Evolutionary conservation across 2,888 invertebrate species (phyloP), one percentile per base, ranked within the genome.

Genomic region (Yponomeuta cagnagella): DNA sequence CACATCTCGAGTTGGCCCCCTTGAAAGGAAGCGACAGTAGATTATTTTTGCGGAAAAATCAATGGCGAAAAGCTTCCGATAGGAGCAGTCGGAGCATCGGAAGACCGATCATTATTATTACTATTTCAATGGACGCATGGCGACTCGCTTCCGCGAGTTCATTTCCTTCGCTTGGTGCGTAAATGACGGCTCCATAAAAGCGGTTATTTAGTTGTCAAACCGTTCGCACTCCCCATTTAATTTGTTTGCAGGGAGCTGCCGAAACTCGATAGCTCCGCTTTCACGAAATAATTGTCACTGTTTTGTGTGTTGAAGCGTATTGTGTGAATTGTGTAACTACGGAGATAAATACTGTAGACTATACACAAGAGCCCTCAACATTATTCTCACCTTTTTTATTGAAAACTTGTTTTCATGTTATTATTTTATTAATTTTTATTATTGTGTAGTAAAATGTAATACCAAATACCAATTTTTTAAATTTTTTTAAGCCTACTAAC

Each of bases 21-120:
- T 58, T 15, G 15, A 15, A 43, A 58, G 52, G 52, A 15, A 58
- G 15, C 64, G 68, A 71, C 64, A 71, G 71, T 72, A 66, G 71
- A 72, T 71, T 48, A 77, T 81, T 90, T 43, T 89, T 90, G 87
- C 88, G 90, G 91, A 90, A 90, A 90, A 92, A 91, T 90, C 89
- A 89, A 91, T 90, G 89, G 87, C 77, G 82, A 84, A 87, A 83
- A 76, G 85, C 79, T 90, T 90, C 91, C 91, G 87, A 84, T 83
- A 80, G 81, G 79, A 75, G 74, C 76, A 72, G 76, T 76, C 80
- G 79, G 82, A 82, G 81, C 84, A 83, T 85, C 86, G 89, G 87
- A 89, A 88, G 85, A 82, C 79, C 77, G 85, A 86, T 87, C 85
- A 86, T 89, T 89, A 89, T 91, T 90, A 89, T 89, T 88, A 87